Conservation (phyloP, 2,113 vertebrate genomes). For the Mandrillus leucophaeus region DNA sequence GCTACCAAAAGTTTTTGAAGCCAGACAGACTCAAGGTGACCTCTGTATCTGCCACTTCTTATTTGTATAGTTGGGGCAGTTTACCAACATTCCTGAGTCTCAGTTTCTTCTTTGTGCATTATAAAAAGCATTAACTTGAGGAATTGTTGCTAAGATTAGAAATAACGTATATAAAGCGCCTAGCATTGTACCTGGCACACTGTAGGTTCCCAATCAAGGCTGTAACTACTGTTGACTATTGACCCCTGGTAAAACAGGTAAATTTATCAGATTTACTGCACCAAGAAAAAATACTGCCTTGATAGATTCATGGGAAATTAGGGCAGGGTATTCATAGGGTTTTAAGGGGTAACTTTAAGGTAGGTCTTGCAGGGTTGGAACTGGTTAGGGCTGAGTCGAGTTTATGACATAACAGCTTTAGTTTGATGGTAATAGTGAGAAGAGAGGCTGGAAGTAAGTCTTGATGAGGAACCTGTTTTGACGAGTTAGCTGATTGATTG, state of each 20-base stretch:
- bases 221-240: background rate
- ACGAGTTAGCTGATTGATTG: background rate
- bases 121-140: background rate
- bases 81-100: background rate
- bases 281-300: background rate
- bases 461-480: background rate
- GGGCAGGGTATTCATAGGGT: background rate
- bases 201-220: background rate
- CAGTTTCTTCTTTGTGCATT: background rate
- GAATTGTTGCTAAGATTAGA: background rate
- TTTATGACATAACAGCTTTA: background rate
- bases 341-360: background rate
- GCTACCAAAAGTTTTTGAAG: background rate
- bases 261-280: background rate
- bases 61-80: background rate
- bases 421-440: background rate
- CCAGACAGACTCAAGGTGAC: background rate
- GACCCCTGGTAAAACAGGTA: background rate
- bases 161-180: too few species aligned
- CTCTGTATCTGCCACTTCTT: background rate
- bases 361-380: background rate
- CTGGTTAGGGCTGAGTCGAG: background rate
- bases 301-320: background rate
- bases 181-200: too few species aligned
- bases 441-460: background rate